Evolutionary conservation across 92 coral and sea anemone species (phyloP), one percentile per base, ranked within the genome.

Genomic region (Blastomussa wellsi): DNA sequence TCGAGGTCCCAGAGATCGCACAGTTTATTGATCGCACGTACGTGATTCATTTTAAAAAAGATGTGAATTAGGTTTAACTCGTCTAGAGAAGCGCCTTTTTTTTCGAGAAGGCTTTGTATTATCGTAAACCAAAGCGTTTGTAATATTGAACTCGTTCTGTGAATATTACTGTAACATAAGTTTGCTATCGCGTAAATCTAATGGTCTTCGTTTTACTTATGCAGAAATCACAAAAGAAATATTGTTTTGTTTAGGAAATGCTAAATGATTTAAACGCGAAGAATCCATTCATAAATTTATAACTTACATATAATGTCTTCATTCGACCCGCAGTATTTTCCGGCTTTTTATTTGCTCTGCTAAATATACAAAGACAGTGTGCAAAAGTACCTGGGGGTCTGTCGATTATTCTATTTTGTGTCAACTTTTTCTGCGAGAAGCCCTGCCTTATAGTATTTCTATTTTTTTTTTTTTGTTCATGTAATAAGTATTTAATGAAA

Each of bases 161-260:
- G 73, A 79, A 79, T 79, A 57, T 57, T 5, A 57, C 24, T 3
- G 33, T 77, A 62, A 14, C 38, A 79, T 39, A 17, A 28, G 12
- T 10, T 55, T 49, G 36, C 31, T 55, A 15, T 24, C n/a, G 47
- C 38, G 53, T 22, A 20, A n/a, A n/a, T n/a, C n/a, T n/a, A n/a
- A 35, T 37, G 11, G 3, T 39, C 39, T 60, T 24, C 37, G 39
- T 64, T 32, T 60, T 60, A 81, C 49, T 48, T 48, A 67, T 66
- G 31, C 74, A 44, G 20, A 12, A 44, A 16, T 31, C 22, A 69
- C 77, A 81, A 81, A 81, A n/a, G 29, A 11, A 78, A 47, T 31
- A 60, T 79, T 65, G 74, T 80, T 80, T 65, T 80, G 74, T 67
- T 42, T 65, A 42, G 75, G 32, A 80, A 66, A 80, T 66, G 71